These are phyloP conservation scores for Chionis minor DNA, from an alignment of 2,113 vertebrate genomes.

Conservation along the genomic window DNA sequence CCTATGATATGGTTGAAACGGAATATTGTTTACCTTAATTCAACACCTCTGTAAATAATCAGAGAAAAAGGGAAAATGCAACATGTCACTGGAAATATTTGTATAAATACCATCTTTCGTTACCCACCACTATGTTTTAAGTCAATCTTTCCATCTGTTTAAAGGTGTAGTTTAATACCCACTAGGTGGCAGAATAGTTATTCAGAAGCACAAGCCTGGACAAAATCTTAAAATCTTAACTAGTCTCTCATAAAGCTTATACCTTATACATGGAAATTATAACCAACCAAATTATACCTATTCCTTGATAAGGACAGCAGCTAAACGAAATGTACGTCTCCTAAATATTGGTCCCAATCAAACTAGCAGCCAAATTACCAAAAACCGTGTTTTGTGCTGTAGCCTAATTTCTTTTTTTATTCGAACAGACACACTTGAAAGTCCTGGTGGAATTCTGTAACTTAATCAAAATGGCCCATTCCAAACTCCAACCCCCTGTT, in stretches of 20 bases:
- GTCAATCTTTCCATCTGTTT: not conserved
- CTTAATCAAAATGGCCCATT: not conserved
- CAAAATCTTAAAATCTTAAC: not conserved
- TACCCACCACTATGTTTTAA: not conserved
- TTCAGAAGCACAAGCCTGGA: not conserved
- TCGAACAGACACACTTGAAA: not conserved
- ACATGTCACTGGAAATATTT: not conserved
- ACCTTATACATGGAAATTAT: not conserved
- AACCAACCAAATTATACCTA: not conserved
- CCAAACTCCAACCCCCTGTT: not conserved
- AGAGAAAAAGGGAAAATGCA: not conserved
- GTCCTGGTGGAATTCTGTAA: not conserved
- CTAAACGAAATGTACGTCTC: not conserved
- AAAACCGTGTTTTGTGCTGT: not conserved
- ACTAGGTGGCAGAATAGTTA: constrained; percentile 62
- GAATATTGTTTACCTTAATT: not conserved
- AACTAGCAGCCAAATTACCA: not conserved
- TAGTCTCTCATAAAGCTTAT: not conserved
- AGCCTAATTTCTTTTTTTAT: not conserved
- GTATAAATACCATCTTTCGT: not conserved
- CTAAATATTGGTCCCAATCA: not conserved
- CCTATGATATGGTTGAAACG: not conserved
- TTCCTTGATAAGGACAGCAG: not conserved
- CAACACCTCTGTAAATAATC: not conserved
- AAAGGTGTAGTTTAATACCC: not conserved